These are phyloP conservation scores for Pterocles orientalis DNA, from an alignment of 2,113 vertebrate genomes.

Conservation along the genomic window DNA sequence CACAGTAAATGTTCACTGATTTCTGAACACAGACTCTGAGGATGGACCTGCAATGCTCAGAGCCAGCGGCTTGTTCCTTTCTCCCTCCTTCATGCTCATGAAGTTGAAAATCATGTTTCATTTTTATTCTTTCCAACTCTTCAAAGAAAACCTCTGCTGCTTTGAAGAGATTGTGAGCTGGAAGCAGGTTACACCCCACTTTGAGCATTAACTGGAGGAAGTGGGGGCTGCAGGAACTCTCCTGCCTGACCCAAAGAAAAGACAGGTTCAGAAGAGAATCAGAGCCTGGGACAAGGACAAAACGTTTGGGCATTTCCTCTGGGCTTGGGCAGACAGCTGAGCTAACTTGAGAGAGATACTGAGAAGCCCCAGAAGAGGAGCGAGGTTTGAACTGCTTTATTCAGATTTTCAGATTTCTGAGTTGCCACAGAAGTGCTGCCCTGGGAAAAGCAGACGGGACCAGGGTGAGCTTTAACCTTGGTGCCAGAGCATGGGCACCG, in stretches of 20 bases:
- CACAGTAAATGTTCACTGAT: fast-evolving
- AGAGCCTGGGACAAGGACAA: background rate
- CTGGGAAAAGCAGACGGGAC: background rate
- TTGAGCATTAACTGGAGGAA: background rate
- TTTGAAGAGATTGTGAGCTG: background rate
- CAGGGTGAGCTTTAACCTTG: fast-evolving
- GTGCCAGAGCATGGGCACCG: fast-evolving
- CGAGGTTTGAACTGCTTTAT: background rate
- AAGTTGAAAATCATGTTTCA: background rate
- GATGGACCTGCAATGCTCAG: background rate
- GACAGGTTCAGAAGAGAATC: background rate
- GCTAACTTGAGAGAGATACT: background rate
- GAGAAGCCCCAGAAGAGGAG: background rate
- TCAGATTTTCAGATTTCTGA: background rate
- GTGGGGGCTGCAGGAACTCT: background rate
- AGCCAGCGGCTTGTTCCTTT: background rate
- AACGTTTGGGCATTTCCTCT: fast-evolving
- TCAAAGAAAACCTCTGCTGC: fast-evolving
- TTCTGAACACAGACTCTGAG: background rate
- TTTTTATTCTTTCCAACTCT: background rate
- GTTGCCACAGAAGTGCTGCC: fast-evolving
- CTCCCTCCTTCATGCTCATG: background rate
- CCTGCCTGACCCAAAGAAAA: background rate
- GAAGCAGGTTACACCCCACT: background rate
- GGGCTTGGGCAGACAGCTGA: background rate